Conservation (phyloP, 2,797 vertebrate species). For the Siniperca scherzeri region DNA sequence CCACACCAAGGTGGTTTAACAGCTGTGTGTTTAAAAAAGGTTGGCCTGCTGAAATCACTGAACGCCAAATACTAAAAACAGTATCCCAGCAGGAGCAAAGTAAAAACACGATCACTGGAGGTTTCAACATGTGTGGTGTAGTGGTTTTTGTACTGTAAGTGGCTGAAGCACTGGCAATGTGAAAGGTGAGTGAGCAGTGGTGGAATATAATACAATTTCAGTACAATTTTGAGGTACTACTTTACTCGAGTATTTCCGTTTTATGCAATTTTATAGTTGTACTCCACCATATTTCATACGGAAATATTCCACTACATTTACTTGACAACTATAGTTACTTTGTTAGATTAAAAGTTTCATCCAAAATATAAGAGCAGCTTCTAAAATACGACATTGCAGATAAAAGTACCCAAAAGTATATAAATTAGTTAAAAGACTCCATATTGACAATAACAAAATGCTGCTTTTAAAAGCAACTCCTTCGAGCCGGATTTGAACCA, state of each 20-base stretch:
- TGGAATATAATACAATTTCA: neutral
- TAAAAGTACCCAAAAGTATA: neutral
- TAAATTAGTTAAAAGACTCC: neutral
- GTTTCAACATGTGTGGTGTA: neutral
- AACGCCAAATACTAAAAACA: neutral
- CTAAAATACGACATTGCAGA: neutral
- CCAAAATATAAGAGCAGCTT: neutral
- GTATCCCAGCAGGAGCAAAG: constrained; percentile 11
- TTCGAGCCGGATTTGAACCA: constrained; percentile 62
- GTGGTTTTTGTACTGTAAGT: neutral
- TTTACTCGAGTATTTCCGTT: no score
- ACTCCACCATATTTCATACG: neutral
- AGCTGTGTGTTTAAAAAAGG: constrained; percentile 26
- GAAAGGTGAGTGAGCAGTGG: neutral
- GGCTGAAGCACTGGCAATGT: neutral
- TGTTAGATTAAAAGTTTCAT: neutral
- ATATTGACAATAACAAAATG: neutral
- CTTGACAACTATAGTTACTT: neutral
- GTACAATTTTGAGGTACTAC: neutral
- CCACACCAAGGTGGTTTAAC: constrained; percentile 12
- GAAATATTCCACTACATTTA: neutral
- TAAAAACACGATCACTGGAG: neutral
- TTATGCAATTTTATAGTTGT: neutral
- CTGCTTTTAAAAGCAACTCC: constrained; percentile 15
- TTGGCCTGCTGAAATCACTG: neutral